Evolutionary conservation across 2,797 vertebrate species (phyloP), one percentile per base, ranked within the genome.

Genomic region (Sebastes kiyomatsui): DNA sequence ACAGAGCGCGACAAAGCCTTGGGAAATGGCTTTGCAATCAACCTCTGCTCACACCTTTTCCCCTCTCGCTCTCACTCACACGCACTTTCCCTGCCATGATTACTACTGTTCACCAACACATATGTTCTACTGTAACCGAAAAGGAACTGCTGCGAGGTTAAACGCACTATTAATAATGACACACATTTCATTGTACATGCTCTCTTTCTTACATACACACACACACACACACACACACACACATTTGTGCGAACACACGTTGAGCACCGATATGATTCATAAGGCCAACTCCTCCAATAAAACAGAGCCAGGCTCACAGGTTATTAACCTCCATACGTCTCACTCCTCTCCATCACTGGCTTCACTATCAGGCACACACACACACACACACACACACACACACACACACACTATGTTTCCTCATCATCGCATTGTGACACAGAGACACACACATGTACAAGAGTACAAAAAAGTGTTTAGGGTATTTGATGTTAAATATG

Each of bases 1-100:
- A 93, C 92, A 91, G 88, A 93, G 88, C 79, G 64, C 84, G 27
- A 90, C 91, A 93, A 90, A 93, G 93, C 91, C 90, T 90, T 76
- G 72, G 90, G 91, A 95, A 93, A 94, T 84, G 78, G 82, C 86
- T 90, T 89, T 20, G 88, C 91, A 93, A 94, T 94, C 91, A 92
- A 92, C 90, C 90, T 77, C 80, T 49, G 71, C 82, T 89, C 90
- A 81, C 79, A 91, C 87, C 84, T 91, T 81, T 79, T 49, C 80
- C 66, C 68, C 79, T 73, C 62, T 22, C 22, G 0, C 81, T 68
- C 62, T 58, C 23, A 1, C 72, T 76, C 71, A 66, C 86, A 77
- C 38, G 46, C 76, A 52, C 61, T 71, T 33, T 66, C 70, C 38
- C 46, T 59, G 42, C 65, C 20, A 18, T 64, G 81, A 86, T 79